phyloP scores from a whole-genome alignment of 2,113 vertebrate genomes.

The Dasypus novemcinctus region DNA sequence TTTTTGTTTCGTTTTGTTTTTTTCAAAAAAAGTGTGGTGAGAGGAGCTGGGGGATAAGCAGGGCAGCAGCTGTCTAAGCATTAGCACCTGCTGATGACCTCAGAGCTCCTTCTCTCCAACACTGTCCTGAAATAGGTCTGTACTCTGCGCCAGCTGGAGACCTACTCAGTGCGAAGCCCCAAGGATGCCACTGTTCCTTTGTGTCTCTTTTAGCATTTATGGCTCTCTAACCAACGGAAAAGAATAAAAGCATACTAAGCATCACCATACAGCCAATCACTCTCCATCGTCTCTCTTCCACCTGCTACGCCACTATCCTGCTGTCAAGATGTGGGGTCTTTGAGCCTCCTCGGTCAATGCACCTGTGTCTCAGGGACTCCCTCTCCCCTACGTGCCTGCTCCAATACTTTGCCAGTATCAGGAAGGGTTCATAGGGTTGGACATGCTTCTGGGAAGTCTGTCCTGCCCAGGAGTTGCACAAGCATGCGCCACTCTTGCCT shows the following conservation, averaged over 20 bases:
- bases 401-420: not conserved
- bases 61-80: too few relatives aligned
- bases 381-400: rapidly evolving
- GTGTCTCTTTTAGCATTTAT: not conserved
- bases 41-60: not conserved
- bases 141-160: not conserved
- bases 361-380: not conserved
- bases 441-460: not conserved
- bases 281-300: not conserved
- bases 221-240: not conserved
- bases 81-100: rapidly evolving
- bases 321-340: not conserved
- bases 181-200: not conserved
- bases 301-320: not conserved
- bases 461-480: not conserved
- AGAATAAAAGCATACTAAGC: not conserved
- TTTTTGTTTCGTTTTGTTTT: too few relatives aligned
- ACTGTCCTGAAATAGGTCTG: not conserved
- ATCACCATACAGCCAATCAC: not conserved
- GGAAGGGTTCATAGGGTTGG: not conserved
- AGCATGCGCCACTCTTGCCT: not conserved
- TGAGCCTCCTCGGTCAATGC: not conserved
- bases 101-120: not conserved
- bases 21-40: not conserved
- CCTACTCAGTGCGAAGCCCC: not conserved